Evolutionary conservation across 2,888 invertebrate species (phyloP).

Genomic region (Lasioglossum morio): DNA sequence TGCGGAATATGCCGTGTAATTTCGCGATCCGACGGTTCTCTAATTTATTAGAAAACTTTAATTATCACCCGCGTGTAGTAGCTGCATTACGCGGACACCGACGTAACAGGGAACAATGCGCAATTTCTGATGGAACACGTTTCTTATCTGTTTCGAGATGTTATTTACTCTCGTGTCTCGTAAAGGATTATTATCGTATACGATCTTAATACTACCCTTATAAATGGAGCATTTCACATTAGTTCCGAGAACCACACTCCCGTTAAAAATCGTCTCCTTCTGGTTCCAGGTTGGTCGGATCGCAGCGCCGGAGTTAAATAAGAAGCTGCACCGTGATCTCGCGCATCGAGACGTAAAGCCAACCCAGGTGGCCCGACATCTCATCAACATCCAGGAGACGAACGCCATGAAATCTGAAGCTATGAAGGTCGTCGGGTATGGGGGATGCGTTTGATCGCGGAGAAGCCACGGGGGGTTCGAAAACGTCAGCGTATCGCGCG

Average conservation of each 20-base stretch:
- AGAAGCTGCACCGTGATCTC: not conserved
- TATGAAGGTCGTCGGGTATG: not conserved
- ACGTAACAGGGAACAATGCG: not conserved
- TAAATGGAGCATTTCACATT: not conserved
- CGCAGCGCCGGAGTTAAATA: not conserved
- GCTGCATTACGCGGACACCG: not conserved
- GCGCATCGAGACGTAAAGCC: not conserved
- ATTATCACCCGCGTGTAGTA: not conserved
- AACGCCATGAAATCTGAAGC: not conserved
- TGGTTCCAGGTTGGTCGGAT: not conserved
- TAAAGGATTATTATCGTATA: not conserved
- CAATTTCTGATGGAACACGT: not conserved
- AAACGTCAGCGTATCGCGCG: constrained; percentile 53
- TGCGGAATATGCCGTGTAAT: not conserved
- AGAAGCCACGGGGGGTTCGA: not conserved
- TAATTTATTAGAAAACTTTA: constrained; percentile 24
- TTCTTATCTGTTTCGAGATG: not conserved
- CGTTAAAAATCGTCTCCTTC: too few species aligned
- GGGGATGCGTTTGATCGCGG: constrained; percentile 15
- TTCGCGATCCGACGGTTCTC: constrained; percentile 9
- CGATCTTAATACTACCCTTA: not conserved
- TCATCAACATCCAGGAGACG: constrained; percentile 4
- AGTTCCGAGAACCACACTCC: not conserved
- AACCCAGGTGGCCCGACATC: not conserved
- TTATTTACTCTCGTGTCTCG: not conserved